Conservation (phyloP, 2,113 vertebrate genomes). For the Scatophagus argus region DNA sequence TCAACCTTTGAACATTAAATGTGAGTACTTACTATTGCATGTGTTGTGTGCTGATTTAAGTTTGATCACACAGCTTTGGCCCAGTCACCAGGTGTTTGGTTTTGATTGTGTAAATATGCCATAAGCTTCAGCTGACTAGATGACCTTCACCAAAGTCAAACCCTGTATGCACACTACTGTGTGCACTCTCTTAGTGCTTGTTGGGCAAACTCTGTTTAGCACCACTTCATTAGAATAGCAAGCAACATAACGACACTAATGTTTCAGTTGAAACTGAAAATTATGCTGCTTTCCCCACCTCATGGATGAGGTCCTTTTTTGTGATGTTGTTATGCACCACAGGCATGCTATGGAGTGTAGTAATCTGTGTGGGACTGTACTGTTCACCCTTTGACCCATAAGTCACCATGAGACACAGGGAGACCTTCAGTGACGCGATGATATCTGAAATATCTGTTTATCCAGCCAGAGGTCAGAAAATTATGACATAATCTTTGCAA, state of each 20-base stretch:
- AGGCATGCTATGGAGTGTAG: neutral
- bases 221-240: slow-evolving; percentile 40
- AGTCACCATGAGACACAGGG: neutral
- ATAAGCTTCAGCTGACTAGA: slow-evolving; percentile 42
- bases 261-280: slow-evolving; percentile 21
- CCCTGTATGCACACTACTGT: slow-evolving; percentile 23
- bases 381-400: neutral
- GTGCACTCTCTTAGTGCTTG: slow-evolving; percentile 33
- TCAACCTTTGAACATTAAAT: slow-evolving; percentile 31
- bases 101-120: slow-evolving; percentile 69
- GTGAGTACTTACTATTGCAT: slow-evolving; percentile 9
- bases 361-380: slow-evolving; percentile 4
- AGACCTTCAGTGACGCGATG: neutral
- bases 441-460: slow-evolving; percentile 26
- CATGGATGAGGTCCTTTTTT: neutral
- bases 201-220: slow-evolving; percentile 42
- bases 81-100: slow-evolving; percentile 34
- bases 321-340: slow-evolving; percentile 6
- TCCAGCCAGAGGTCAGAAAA: slow-evolving; percentile 18
- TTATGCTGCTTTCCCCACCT: neutral
- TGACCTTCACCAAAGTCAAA: slow-evolving; percentile 73
- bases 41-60: slow-evolving; percentile 44
- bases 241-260: slow-evolving; percentile 26
- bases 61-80: slow-evolving; percentile 53
- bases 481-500: neutral